Percentiles rank a stretch among this genome's conserved stretches.
Conservation (phyloP, 2,113 vertebrate genomes). For the Chionodraco myersi region DNA sequence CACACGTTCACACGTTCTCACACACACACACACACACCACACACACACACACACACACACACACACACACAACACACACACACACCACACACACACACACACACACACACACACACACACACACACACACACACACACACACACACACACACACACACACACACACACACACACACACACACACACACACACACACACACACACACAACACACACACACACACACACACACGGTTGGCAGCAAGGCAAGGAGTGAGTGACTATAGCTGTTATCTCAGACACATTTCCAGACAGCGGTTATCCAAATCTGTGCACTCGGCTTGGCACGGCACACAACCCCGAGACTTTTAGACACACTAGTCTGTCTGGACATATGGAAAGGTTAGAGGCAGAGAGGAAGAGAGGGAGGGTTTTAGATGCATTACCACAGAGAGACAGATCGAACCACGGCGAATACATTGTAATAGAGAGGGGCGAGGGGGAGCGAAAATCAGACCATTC, state of each 20-base stretch:
- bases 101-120: too few species aligned
- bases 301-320: constrained; percentile 78
- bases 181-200: too few species aligned
- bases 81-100: too few species aligned
- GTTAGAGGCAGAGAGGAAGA: not conserved
- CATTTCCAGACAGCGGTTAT: constrained; percentile 81
- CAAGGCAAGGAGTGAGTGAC: constrained; percentile 67
- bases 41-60: too few species aligned
- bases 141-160: too few species aligned
- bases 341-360: constrained; percentile 76
- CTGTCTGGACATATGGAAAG: constrained; percentile 70
- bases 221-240: constrained; percentile 43
- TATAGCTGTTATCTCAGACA: constrained; percentile 73
- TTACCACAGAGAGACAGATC: constrained; percentile 61
- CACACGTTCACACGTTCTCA: too few species aligned
- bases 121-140: too few species aligned
- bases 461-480: constrained; percentile 38
- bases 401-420: constrained; percentile 50
- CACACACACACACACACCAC: constrained; percentile 31
- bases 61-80: too few species aligned
- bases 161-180: too few species aligned
- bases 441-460: constrained; percentile 50
- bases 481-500: constrained; percentile 43
- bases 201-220: too few species aligned
- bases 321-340: constrained; percentile 61